Base-by-base conservation (phyloP, 2,113 vertebrate genomes). In the Dolichallabes microphthalmus region DNA sequence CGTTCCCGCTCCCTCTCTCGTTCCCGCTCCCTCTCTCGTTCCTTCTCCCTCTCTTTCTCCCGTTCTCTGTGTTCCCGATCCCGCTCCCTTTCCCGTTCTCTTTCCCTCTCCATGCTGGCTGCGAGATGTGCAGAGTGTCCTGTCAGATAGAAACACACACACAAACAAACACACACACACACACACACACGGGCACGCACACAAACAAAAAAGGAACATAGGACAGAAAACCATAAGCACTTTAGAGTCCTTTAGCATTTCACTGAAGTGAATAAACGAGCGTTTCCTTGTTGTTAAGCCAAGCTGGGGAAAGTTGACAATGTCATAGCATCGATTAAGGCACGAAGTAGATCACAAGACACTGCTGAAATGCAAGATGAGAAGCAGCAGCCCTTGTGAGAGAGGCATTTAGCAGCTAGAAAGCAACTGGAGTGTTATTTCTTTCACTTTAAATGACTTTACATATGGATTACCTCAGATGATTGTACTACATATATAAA, bases 81-180 rank as follows among this genome's bases (percentile, higher is more conserved):
- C 14, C 89, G 61, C 19, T 88, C 91, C 32, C 87, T 87, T 61
- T 95, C 94, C 20, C 93, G 57, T 77, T 98, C 97, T 35, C 95
- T 93, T 78, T 98, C 97, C 32, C 95, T 93, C 86, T 93, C 97
- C 20, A 92, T 95, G 22, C 94, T 96, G 4, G 95, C 96, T 11
- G 92, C 92, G 63, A 97, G 93, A 86, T 98, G 97, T 60, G 95
- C 93, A 76, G 94, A 95, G 64, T 98, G 97, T 86, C 97, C 97
- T 98, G 89, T 9, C 84, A 90, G 82, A 60, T 81, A 87, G 20
- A n/a, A 79, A 73, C 9, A 85, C 30, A 88, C 64, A 90, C 17
- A 90, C 27, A 74, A n/a, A 90, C n/a, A 85, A 32, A 89, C 35
- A 82, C 27, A 88, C 60, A 88, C 12, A 84, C 27, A 88, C 63